Base-by-base conservation (phyloP, 2,113 vertebrate species). In the Alexandromys fortis region DNA sequence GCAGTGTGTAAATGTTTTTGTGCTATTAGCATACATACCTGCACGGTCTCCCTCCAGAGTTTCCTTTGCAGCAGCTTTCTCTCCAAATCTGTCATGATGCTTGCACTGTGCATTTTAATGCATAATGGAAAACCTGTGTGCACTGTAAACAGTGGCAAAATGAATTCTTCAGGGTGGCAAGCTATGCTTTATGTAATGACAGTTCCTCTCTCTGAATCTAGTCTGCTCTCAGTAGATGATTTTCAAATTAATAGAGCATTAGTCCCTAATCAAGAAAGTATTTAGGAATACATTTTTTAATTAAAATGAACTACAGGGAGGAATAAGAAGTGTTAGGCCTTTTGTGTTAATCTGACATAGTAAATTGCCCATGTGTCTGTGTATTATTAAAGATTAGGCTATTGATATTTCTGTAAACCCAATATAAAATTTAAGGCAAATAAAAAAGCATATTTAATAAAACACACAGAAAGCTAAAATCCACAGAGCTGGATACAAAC, bases 251-350 rank as follows among this genome's bases (percentile, higher is more conserved):
- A 98, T 88, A 96, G 94, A 95, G 92, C 96, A 98, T 98, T 98
- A 98, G 93, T 92, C 95, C 95, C 98, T 98, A 98, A 98, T 98
- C 98, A 98, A 97, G 97, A 81, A 96, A 86, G 94, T 97, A 97
- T 97, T 97, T 98, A 91, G 97, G 86, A 98, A 98, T 97, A 98
- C 94, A 93, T 98, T 98, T 98, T 98, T 98, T 98, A 98, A 98
- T 98, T 96, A 93, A 98, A 98, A 98, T 96, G 98, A 98, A 96
- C 96, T 98, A 85, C 95, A 52, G 92, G 97, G 96, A 97, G 94
- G 98, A 98, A 98, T 97, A 98, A 98, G 98, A 96, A 96, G 88
- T 92, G 85, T 96, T 98, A 96, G 83, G 12, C 3, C 73, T 97
- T 97, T 97, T 72, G 65, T 96, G 92, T 94, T 97, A 94, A 97